phyloP scores from a whole-genome alignment of 2,888 invertebrate species.

The Diarsia mendica region DNA sequence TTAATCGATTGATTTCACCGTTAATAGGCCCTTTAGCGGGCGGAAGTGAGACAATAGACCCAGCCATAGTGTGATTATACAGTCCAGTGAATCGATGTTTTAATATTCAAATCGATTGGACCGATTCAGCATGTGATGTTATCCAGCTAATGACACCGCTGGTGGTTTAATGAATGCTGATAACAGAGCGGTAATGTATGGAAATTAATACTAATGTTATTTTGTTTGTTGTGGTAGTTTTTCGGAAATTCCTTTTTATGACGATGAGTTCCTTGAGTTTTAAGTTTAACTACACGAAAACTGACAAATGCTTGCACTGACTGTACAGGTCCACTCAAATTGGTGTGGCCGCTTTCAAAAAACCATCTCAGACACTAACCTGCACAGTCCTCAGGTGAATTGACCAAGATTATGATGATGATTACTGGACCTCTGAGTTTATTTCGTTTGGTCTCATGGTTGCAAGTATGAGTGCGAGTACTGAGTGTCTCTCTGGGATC shows the following conservation, averaged over 20 bases:
- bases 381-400: no score
- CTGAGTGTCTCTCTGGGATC: no score
- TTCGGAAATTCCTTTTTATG: neutral
- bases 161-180: slow-evolving; percentile 68
- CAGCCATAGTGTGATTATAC: slow-evolving; percentile 75
- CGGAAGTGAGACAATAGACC: slow-evolving; percentile 79
- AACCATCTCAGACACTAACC: no score
- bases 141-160: slow-evolving; percentile 75
- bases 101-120: slow-evolving; percentile 77
- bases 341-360: no score
- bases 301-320: no score
- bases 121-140: slow-evolving; percentile 68
- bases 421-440: no score
- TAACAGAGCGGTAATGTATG: slow-evolving; percentile 53
- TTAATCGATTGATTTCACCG: slow-evolving; percentile 60
- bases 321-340: no score
- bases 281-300: no score
- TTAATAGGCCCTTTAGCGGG: slow-evolving; percentile 63
- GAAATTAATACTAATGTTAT: slow-evolving; percentile 41
- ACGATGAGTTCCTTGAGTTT: no score
- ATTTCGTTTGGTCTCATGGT: no score
- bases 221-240: slow-evolving; percentile 26
- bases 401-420: no score
- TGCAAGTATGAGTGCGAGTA: no score
- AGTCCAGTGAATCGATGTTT: slow-evolving; percentile 75